These are phyloP conservation scores for Andrena camellia DNA, from an alignment of 2,888 invertebrate genomes.

Conservation along the genomic window DNA sequence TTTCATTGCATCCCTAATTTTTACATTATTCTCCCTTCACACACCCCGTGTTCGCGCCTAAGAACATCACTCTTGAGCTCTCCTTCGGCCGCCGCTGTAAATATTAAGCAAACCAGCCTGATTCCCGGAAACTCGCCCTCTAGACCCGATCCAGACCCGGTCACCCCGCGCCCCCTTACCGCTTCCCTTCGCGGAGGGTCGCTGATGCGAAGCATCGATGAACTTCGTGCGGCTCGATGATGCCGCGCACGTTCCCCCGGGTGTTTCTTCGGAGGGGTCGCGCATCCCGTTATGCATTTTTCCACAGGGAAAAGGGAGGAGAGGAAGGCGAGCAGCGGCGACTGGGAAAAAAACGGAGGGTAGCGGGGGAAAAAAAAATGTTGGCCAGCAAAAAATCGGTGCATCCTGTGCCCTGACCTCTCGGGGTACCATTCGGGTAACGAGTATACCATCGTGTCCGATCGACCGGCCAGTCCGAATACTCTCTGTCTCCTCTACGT, in stretches of 20 bases:
- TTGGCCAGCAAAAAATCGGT: constrained; percentile 71
- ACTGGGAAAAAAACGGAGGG: constrained; percentile 14
- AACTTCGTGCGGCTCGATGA: constrained; percentile 53
- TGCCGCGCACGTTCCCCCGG: constrained; percentile 72
- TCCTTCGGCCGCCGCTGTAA: neutral
- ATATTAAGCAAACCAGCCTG: neutral
- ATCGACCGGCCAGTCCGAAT: constrained; percentile 54
- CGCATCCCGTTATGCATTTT: constrained; percentile 76
- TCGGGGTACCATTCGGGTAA: constrained; percentile 40
- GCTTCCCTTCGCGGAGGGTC: neutral
- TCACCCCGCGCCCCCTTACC: neutral
- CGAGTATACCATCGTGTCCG: constrained; percentile 52
- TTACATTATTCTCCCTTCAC: neutral
- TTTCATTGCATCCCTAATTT: neutral
- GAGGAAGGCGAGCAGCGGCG: constrained; percentile 6
- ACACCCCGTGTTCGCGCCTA: too few species aligned
- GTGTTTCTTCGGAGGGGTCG: constrained; percentile 29
- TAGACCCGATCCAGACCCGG: neutral
- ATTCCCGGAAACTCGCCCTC: constrained; percentile 4
- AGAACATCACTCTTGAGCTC: too few species aligned
- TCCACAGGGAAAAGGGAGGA: constrained; percentile 33
- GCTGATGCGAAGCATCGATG: constrained; percentile 28
- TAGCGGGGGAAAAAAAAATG: constrained; percentile 35
- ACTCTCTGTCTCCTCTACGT: constrained; percentile 39
- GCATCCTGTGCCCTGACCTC: constrained; percentile 74